Base-by-base conservation (phyloP, 2,888 invertebrate species). In the Stenurella melanura region DNA sequence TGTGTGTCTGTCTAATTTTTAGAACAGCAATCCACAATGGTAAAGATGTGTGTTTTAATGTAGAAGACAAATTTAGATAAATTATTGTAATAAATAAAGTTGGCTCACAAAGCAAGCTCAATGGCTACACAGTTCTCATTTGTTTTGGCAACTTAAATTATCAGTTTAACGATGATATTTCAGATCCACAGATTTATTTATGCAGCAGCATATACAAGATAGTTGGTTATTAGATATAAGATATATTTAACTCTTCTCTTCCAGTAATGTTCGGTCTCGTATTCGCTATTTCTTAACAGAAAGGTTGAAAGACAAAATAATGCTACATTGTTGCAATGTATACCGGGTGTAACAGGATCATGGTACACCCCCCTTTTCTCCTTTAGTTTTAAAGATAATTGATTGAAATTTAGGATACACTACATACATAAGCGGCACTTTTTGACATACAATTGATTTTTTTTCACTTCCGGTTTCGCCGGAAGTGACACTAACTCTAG, bases 111-210 rank as follows among this genome's bases (percentile, higher is more conserved):
- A 58, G 21, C 21, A 12, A 19, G 58, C 15, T 58, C 15, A 21
- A 21, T 58, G 19, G 19, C 58, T 15, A 58, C 9, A 21, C 9
- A 21, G 21, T 19, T 11, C 15, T 58, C 50, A 15, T 58, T 19
- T 58, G 19, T 21, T 15, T 58, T 58, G 58, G 58, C 58, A 58
- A 19, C 11, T 10, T 12, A 15, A 58, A 58, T 58, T 11, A 58
- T 58, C 19, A 19, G 11, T 58, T 21, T 58, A 58, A 58, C 58
- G 58, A 58, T 58, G 58, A 58, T 21, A 21, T 58, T 58, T 58
- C 21, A 50, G 50, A 50, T n/a, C 50, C 12, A 1, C n/a, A n/a
- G n/a, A 50, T 50, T 50, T 50, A 50, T 50, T 15, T 50, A n/a
- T 3, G 50, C 50, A 50, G n/a, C 3, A 50, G 6, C n/a, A n/a